Percentiles rank a stretch among this genome's conserved stretches.
These are phyloP conservation scores for Aselliscus stoliczkanus DNA, from an alignment of 2,797 vertebrate genomes.

Conservation along the genomic window DNA sequence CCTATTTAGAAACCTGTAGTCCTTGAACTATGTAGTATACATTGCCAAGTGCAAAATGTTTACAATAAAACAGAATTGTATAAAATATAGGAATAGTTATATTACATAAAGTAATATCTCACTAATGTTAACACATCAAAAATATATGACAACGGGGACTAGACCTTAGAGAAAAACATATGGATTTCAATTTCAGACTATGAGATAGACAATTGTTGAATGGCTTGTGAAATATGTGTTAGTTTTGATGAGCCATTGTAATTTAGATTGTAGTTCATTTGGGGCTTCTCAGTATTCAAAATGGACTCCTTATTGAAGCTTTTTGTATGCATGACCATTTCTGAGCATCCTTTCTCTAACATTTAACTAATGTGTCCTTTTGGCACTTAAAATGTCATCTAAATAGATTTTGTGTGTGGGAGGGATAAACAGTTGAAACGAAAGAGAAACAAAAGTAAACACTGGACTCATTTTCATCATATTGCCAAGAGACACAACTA, in stretches of 20 bases:
- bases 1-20: background rate
- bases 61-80: background rate
- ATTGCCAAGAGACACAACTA: conserved; percentile 45
- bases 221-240: background rate
- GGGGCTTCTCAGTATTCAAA: conserved; percentile 42
- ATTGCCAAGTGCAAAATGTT: background rate
- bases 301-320: conserved; percentile 31
- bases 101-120: background rate
- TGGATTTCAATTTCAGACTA: conserved; percentile 56
- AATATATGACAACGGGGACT: conserved; percentile 2
- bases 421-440: conserved; percentile 28
- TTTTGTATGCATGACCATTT: conserved; percentile 54
- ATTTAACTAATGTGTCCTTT: conserved; percentile 61
- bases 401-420: background rate
- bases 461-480: conserved; percentile 42
- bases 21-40: background rate
- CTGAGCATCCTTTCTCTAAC: background rate
- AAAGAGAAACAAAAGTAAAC: conserved; percentile 53
- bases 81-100: background rate
- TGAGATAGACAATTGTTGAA: conserved; percentile 12
- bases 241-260: background rate
- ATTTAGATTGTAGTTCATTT: conserved; percentile 52
- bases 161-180: background rate
- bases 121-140: conserved; percentile 26
- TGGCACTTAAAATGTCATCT: conserved; percentile 52